A percentile compares a stretch with the other conserved stretches of the same genome.
These are phyloP conservation scores for Habrosyne pyritoides DNA, from an alignment of 2,888 invertebrate species.

Conservation along the genomic window DNA sequence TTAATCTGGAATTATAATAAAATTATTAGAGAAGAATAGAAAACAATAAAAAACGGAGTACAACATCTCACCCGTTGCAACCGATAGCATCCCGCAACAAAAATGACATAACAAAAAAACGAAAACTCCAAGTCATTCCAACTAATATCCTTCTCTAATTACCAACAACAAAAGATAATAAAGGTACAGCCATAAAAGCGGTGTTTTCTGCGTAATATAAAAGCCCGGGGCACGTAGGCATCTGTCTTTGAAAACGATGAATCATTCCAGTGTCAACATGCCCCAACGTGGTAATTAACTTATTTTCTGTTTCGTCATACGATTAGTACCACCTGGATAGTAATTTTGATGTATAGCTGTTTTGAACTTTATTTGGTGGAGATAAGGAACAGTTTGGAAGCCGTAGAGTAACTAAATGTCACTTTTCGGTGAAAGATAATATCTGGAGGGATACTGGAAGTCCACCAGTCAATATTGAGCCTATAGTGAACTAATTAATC, in stretches of 20 bases:
- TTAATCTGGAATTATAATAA: no score
- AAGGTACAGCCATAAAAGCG: background rate
- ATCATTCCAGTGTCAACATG: background rate
- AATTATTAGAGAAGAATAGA: background rate
- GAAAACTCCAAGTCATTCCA: background rate
- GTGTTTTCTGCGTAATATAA: background rate
- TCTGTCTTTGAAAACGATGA: background rate
- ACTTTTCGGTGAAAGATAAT: no score
- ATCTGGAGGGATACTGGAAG: no score
- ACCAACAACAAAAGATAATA: conserved; percentile 3
- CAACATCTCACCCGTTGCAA: background rate
- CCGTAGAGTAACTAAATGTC: no score
- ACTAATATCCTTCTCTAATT: background rate
- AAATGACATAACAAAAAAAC: background rate
- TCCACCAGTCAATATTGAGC: no score
- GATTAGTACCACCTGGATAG: background rate
- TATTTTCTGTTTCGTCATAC: background rate
- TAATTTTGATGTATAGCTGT: no score
- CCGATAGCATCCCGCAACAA: background rate
- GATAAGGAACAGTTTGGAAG: no score
- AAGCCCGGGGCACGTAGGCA: background rate
- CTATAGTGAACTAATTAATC: no score
- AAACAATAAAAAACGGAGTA: background rate
- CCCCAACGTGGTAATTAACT: background rate
- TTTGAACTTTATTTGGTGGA: no score